Evolutionary conservation across 2,888 invertebrate species (phyloP), one percentile per base, ranked within the genome.

Genomic region (Machimus atricapillus): DNA sequence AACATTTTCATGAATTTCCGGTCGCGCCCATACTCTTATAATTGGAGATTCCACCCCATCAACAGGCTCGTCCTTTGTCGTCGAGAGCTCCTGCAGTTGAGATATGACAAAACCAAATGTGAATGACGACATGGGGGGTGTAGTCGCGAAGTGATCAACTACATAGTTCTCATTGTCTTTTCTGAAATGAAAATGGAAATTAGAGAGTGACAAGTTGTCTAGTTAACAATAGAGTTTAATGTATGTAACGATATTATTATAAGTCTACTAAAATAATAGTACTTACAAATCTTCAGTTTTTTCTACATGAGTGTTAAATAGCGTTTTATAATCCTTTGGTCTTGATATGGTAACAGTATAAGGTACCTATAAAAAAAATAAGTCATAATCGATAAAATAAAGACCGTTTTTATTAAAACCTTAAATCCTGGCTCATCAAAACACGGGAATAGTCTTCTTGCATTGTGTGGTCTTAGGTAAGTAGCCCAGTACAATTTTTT

Each of bases 371-470:
- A 94, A 95, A 56, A n/a, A 56, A 89, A 52, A 14, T 8, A 46
- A 46, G 3, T 46, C 43, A 46, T 46, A 46, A 46, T 16, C 43
- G 12, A 14, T 16, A 4, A 46, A 46, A 16, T 52, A 52, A 52
- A 52, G 52, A 16, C 16, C n/a, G n/a, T 7, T 52, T 66, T 27
- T 19, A 66, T 19, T 0, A 94, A 95, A 0, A 95, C 95, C 92
- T 97, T 97, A 90, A 95, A 95, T 0, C 94, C 94, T 0, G 97
- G 96, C 90, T 96, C 96, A 90, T 97, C 97, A 91, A 96, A 96
- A 90, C 97, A 97, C 0, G 97, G 97, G 91, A 97, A 97, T 89
- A 96, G 93, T 27, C 94, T 94, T n/a, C 96, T 93, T 0, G 97
- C 96, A 90, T 96, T 94, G 91, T 96, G 95, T 0, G 96, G 95